phyloP scores from a whole-genome alignment of 2,888 invertebrate species.

The Coleophora deauratella region DNA sequence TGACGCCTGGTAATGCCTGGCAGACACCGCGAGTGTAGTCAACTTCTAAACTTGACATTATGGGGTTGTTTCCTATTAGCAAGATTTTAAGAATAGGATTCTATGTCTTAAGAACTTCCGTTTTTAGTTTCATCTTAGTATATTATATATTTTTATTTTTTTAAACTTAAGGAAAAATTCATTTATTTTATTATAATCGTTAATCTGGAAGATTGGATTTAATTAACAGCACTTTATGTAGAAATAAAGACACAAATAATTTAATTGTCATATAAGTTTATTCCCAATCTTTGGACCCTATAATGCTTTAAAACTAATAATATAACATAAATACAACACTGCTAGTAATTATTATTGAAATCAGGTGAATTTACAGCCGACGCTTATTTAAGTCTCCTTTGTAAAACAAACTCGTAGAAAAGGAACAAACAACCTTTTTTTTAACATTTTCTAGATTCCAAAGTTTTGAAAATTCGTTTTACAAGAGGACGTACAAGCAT shows the following conservation, averaged over 20 bases:
- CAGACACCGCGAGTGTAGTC: no score
- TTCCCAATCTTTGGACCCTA: conserved; percentile 84
- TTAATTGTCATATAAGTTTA: conserved; percentile 77
- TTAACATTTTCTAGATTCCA: conserved; percentile 3
- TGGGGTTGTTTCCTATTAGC: no score
- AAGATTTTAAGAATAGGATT: no score
- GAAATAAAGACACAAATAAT: conserved; percentile 45
- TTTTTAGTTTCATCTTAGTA: no score
- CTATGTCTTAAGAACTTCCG: no score
- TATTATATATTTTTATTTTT: no score
- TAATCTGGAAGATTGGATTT: no score
- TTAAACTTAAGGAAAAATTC: no score
- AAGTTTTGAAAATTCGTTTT: conserved; percentile 32
- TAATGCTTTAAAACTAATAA: conserved; percentile 79
- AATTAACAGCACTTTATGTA: no score
- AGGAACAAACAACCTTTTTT: conserved; percentile 3
- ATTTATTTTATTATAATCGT: no score
- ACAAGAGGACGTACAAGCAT: conserved; percentile 36
- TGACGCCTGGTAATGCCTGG: no score
- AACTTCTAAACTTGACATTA: no score
- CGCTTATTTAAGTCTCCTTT: conserved; percentile 28
- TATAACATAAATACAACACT: conserved; percentile 72
- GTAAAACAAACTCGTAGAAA: conserved; percentile 36
- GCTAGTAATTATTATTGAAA: conserved; percentile 46
- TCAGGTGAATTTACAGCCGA: conserved; percentile 38